These are phyloP conservation scores for Pterophyllum scalare DNA, from an alignment of 2,113 vertebrate species.

Conservation along the genomic window DNA sequence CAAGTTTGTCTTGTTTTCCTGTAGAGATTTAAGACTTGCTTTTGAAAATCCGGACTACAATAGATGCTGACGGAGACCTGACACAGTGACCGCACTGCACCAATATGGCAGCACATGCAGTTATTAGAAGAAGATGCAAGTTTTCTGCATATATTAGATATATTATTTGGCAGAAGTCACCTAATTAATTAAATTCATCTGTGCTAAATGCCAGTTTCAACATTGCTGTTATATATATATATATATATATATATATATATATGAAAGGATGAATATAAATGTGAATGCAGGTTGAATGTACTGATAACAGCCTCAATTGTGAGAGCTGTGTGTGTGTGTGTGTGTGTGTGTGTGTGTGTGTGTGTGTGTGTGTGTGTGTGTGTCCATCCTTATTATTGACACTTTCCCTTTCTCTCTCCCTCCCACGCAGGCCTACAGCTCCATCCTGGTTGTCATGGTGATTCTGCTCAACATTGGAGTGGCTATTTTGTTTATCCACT, in stretches of 20 bases:
- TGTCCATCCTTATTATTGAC: slow-evolving; percentile 66
- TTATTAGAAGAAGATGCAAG: too few relatives aligned
- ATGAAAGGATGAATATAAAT: not conserved
- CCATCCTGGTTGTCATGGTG: slow-evolving; percentile 98
- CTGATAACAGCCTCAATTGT: slow-evolving; percentile 16
- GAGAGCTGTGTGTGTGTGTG: slow-evolving; percentile 3
- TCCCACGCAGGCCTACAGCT: slow-evolving; percentile 91
- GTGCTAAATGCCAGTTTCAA: not conserved
- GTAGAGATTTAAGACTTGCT: not conserved
- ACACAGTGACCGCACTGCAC: too few relatives aligned
- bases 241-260: not conserved
- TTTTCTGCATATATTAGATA: too few relatives aligned
- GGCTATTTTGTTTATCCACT: slow-evolving; percentile 99
- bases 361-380: slow-evolving; percentile 16
- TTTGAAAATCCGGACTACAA: too few relatives aligned
- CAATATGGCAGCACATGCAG: too few relatives aligned
- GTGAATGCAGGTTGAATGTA: not conserved
- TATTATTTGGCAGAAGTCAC: not conserved
- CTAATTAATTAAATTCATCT: too few relatives aligned
- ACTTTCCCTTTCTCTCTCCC: slow-evolving; percentile 54
- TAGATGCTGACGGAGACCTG: too few relatives aligned
- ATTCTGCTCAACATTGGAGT: slow-evolving; percentile 99
- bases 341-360: slow-evolving; percentile 1
- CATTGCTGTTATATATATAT: too few relatives aligned
- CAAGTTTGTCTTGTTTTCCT: not conserved